Base-by-base conservation (phyloP, 1,140 invertebrate species). In the Mactra quadrangularis region DNA sequence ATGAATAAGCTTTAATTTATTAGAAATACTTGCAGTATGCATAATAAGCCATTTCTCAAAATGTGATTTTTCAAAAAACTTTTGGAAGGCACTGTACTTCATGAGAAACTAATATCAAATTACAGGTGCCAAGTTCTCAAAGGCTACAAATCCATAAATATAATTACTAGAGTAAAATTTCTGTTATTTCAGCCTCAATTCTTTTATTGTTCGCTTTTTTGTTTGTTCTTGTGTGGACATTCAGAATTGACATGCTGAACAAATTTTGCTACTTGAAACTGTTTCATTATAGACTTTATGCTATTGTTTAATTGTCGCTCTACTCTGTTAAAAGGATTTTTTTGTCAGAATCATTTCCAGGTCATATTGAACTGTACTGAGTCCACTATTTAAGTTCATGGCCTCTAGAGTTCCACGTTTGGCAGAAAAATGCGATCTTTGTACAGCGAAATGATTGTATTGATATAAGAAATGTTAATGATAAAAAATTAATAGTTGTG, bases 51-150 rank as follows among this genome's bases (percentile, higher is more conserved):
- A n/a, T n/a, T n/a, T n/a, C n/a, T n/a, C n/a, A n/a, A n/a, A n/a
- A n/a, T n/a, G n/a, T n/a, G n/a, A n/a, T n/a, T n/a, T n/a, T n/a
- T n/a, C n/a, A n/a, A n/a, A n/a, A n/a, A n/a, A n/a, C n/a, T n/a
- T n/a, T n/a, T n/a, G n/a, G n/a, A n/a, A n/a, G n/a, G n/a, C n/a
- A n/a, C n/a, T n/a, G n/a, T 3, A 15, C 15, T 68, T 41, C 64
- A 68, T 68, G 64, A 47, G 64, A 68, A 68, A 50, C 31, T 29
- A 25, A 68, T 68, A 68, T 68, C 64, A 68, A 50, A 68, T 68
- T 68, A 68, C 64, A 68, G 64, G 64, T 68, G 64, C 45, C 22
- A 33, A 3, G 38, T 64, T 31, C 6, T 25, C 25, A 15, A 31
- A 68, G 64, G 15, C 6, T 68, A 4, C 17, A 6, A 68, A 68